Conservation (phyloP, 2,888 invertebrate genomes). For the Archaeoteleia sp. region DNA sequence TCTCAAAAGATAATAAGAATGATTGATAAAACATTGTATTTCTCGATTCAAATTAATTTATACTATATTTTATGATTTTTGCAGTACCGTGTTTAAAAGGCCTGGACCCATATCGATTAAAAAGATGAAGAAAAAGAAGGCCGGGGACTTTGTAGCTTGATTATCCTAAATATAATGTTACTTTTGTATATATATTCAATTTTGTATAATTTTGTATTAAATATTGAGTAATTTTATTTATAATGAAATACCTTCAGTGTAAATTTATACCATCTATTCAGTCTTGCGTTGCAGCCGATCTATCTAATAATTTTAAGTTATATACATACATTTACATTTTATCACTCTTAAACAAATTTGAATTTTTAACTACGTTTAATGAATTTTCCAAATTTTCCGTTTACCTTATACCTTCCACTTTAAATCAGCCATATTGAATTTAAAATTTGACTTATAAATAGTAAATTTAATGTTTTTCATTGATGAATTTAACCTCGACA, state of each 20-base stretch:
- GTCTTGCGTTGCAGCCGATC: no score
- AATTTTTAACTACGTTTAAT: no score
- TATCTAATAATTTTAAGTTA: no score
- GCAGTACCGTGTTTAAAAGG: conserved; percentile 92
- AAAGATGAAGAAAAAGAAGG: conserved; percentile 88
- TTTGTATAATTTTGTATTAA: conserved; percentile 13
- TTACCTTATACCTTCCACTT: no score
- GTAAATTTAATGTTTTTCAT: conserved; percentile 24
- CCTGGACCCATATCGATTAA: conserved; percentile 87
- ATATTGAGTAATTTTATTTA: no score
- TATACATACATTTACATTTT: no score
- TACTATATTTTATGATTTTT: conserved; percentile 70
- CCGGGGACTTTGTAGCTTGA: conserved; percentile 70
- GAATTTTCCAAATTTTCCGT: no score
- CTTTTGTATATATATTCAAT: conserved; percentile 24
- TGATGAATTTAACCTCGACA: conserved; percentile 17
- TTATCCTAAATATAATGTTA: conserved; percentile 11
- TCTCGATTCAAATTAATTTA: not conserved
- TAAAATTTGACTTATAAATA: no score
- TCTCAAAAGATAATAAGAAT: conserved; percentile 5
- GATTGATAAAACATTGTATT: no score
- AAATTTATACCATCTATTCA: no score
- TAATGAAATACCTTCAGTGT: no score
- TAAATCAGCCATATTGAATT: no score
- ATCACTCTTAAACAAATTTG: not conserved